Base-by-base conservation (phyloP, 2,797 vertebrate genomes). In the Betta splendens region DNA sequence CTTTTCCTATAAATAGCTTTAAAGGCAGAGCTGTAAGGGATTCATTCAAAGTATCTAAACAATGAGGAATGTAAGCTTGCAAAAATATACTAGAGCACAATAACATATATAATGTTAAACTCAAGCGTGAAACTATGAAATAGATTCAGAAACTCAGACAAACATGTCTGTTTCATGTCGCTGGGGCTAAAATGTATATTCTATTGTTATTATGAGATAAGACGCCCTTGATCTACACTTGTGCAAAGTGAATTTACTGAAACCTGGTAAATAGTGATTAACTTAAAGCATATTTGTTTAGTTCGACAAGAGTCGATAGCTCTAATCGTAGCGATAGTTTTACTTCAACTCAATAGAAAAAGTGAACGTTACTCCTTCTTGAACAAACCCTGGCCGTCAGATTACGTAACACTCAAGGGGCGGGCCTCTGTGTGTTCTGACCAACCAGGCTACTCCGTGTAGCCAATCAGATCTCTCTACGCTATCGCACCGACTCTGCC, bases 391-490 rank as follows among this genome's bases (percentile, higher is more conserved):
- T 49, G 52, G 4, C 66, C 22, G 18, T 22, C 28, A 20, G 10
- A 2, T 47, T 20, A 37, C 43, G 72, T 80, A 53, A 77, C 20
- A 58, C 10, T 15, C 1, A 20, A 5, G 20, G 3, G 3, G 3
- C 4, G 8, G 2, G 1, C 0, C 2, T 32, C 12, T 25, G 4
- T 4, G 4, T 25, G 23, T 29, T 11, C 29, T 21, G 33, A 10
- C 84, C 81, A 87, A 88, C 86, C 58, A 53, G 46, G 57, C 1
- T 1, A 0, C 26, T 1, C 3, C 9, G 10, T 3, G 6, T 1
- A 43, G 23, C 91, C 77, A 93, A 92, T 92, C 52, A 71, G 3
- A 53, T 50, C 0, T 0, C 2, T 7, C 0, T 23, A 73, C 68
- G 73, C 31, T 0, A 2, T 35, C 21, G 8, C 0, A 13, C 20